phyloP scores from a whole-genome alignment of 1,140 invertebrate species.

The Platyscapa corneri region DNA sequence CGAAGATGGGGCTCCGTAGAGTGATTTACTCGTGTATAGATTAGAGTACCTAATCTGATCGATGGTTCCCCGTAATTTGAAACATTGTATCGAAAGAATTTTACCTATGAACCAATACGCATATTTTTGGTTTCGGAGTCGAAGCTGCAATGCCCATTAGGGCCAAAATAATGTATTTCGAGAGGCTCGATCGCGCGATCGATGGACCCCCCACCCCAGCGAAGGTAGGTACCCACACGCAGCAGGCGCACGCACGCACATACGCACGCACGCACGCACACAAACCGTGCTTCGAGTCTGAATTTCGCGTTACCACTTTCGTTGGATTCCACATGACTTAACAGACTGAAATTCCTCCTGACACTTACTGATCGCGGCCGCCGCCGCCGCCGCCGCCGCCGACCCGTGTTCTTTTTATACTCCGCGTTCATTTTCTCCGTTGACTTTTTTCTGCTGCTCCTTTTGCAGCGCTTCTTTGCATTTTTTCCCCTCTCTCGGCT shows the following conservation, averaged over 20 bases:
- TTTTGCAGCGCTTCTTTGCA: background rate
- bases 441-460: background rate
- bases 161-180: conserved; percentile 3
- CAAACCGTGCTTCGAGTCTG: background rate
- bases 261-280: background rate
- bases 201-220: background rate
- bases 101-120: conserved; percentile 12
- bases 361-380: conserved; percentile 39
- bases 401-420: conserved; percentile 26
- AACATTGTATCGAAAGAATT: conserved; percentile 21
- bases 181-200: conserved; percentile 12
- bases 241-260: background rate
- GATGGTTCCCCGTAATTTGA: conserved; percentile 23
- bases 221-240: too few relatives aligned
- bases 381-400: background rate
- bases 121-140: conserved; percentile 8
- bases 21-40: conserved; percentile 28
- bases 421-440: conserved; percentile 4
- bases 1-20: background rate
- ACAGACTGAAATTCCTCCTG: conserved; percentile 43
- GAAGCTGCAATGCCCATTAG: conserved; percentile 10
- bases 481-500: conserved; percentile 4
- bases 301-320: conserved; percentile 32
- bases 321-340: conserved; percentile 46
- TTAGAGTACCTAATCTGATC: conserved; percentile 25